A percentile compares a stretch with the other conserved stretches of the same genome.
Evolutionary conservation across 2,888 invertebrate species (phyloP).

Genomic region (Lasioglossum oenotherae): DNA sequence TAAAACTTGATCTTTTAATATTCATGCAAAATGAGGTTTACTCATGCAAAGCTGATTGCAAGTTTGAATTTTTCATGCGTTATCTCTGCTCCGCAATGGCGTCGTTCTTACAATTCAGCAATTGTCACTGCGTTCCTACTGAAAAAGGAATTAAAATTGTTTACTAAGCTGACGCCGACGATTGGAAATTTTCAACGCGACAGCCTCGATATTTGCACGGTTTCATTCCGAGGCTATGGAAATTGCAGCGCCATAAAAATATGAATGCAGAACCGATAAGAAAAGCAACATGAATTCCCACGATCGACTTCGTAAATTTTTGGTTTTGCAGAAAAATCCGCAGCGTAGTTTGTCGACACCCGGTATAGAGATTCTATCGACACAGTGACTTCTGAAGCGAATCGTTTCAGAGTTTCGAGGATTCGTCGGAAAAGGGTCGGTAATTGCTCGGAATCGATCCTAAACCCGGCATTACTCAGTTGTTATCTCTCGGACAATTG

Average conservation of each 20-base stretch:
- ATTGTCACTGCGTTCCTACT: neutral
- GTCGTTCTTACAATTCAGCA: neutral
- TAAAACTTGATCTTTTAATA: neutral
- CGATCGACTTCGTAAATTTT: too few relatives aligned
- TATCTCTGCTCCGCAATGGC: neutral
- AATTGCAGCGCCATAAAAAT: neutral
- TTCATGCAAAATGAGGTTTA: neutral
- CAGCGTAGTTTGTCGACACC: neutral
- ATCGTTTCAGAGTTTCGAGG: neutral
- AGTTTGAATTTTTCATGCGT: neutral
- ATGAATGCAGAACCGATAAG: neutral
- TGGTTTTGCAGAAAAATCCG: too few relatives aligned
- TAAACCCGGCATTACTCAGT: neutral
- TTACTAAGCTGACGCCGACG: neutral
- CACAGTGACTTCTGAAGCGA: neutral
- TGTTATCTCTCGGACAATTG: slow-evolving; percentile 10
- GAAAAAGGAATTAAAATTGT: neutral
- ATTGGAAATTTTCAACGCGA: neutral
- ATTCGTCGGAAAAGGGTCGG: neutral
- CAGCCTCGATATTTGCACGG: neutral
- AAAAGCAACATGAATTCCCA: neutral
- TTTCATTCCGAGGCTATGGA: neutral
- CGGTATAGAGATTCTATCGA: neutral
- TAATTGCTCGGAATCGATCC: slow-evolving; percentile 5
- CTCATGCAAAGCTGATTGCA: neutral